Percentiles rank a stretch among this genome's conserved stretches.
phyloP scores from a whole-genome alignment of 1,140 invertebrate genomes.

The Hyles vespertilio region DNA sequence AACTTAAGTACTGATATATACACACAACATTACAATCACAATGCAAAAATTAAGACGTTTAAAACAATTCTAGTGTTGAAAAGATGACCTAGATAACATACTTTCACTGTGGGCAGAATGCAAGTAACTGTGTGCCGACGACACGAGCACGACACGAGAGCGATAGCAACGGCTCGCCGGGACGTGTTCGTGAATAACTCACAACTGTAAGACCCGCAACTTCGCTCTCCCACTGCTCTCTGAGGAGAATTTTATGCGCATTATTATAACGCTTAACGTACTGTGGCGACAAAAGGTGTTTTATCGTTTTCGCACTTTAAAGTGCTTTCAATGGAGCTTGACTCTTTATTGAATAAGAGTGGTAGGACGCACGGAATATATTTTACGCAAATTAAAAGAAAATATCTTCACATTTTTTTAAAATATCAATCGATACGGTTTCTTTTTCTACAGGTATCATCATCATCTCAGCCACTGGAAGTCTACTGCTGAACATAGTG shows the following conservation, averaged over 20 bases:
- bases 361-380: too few species aligned
- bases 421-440: too few species aligned
- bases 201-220: conserved; percentile 30
- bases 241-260: conserved; percentile 40
- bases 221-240: conserved; percentile 34
- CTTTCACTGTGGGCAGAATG: neutral
- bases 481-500: too few species aligned
- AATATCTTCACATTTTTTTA: too few species aligned
- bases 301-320: too few species aligned
- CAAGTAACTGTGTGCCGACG: neutral
- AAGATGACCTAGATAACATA: neutral
- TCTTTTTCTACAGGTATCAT: too few species aligned
- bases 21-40: neutral
- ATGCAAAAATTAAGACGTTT: neutral
- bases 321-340: too few species aligned
- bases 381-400: too few species aligned
- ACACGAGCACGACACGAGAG: conserved; percentile 16
- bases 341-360: too few species aligned
- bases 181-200: conserved; percentile 52
- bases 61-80: neutral
- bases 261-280: conserved; percentile 38
- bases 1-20: neutral
- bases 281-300: too few species aligned
- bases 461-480: too few species aligned
- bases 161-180: conserved; percentile 18